These are phyloP conservation scores for Trichonephila inaurata DNA, from an alignment of 1,140 invertebrate species.

Conservation along the genomic window DNA sequence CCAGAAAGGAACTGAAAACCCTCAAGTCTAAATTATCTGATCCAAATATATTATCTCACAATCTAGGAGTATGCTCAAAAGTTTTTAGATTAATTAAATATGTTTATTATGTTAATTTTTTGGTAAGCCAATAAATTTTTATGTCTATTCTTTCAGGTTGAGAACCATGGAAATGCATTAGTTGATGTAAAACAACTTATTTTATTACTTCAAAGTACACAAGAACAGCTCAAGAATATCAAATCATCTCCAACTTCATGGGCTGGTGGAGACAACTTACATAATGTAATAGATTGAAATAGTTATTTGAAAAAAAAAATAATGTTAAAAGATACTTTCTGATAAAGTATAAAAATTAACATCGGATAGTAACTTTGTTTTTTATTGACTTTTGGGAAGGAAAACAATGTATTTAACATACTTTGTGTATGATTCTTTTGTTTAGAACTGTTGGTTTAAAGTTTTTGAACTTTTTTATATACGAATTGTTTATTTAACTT, in stretches of 20 bases:
- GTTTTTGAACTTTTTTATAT: no score
- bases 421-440: no score
- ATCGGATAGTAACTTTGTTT: no score
- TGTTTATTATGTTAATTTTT: no score
- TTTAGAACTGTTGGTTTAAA: no score
- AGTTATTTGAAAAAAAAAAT: neutral
- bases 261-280: neutral
- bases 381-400: no score
- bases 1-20: neutral
- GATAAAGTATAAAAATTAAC: no score
- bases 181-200: slow-evolving; percentile 41
- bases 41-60: neutral
- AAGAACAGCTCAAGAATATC: slow-evolving; percentile 36
- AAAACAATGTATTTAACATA: no score
- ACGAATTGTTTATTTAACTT: no score
- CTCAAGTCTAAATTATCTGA: slow-evolving; percentile 7
- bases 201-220: slow-evolving; percentile 34
- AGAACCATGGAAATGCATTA: neutral
- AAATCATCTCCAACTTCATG: neutral
- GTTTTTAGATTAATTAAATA: no score
- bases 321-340: neutral
- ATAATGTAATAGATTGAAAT: neutral
- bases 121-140: neutral
- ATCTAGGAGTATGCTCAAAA: slow-evolving; percentile 21
- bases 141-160: slow-evolving; percentile 3